phyloP scores from a whole-genome alignment of 2,113 vertebrate genomes.

The Crotalus viridis region DNA sequence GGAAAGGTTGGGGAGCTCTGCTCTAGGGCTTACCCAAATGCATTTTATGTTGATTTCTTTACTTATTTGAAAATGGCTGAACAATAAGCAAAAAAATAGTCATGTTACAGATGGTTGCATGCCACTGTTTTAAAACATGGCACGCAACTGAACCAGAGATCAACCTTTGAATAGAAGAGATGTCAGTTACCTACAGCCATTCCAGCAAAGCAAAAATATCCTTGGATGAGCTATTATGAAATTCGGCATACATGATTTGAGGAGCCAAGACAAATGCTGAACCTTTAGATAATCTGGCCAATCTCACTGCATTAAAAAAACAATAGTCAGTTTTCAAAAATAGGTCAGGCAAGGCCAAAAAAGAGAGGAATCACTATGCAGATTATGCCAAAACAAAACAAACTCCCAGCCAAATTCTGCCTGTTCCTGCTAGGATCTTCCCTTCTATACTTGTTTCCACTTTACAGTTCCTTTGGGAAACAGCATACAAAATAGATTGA shows the following conservation, averaged over 20 bases:
- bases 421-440: neutral
- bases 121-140: neutral
- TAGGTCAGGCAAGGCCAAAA: neutral
- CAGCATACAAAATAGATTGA: neutral
- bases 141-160: neutral
- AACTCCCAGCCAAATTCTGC: slow-evolving; percentile 13
- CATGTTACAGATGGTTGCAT: slow-evolving; percentile 20
- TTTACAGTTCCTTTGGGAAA: rapidly evolving
- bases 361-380: neutral
- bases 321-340: slow-evolving; percentile 9
- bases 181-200: neutral
- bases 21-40: neutral
- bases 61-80: neutral
- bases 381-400: neutral
- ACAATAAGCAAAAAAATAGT: neutral
- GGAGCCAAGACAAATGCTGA: neutral
- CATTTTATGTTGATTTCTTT: neutral
- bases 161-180: neutral
- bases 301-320: slow-evolving; percentile 9
- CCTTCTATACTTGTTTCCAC: neutral
- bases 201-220: slow-evolving; percentile 2
- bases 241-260: neutral
- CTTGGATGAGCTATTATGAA: neutral
- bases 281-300: neutral
- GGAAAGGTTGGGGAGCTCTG: too few species aligned